Evolutionary conservation across 2,888 invertebrate genomes (phyloP).

Genomic region (Tachystola acroxantha): DNA sequence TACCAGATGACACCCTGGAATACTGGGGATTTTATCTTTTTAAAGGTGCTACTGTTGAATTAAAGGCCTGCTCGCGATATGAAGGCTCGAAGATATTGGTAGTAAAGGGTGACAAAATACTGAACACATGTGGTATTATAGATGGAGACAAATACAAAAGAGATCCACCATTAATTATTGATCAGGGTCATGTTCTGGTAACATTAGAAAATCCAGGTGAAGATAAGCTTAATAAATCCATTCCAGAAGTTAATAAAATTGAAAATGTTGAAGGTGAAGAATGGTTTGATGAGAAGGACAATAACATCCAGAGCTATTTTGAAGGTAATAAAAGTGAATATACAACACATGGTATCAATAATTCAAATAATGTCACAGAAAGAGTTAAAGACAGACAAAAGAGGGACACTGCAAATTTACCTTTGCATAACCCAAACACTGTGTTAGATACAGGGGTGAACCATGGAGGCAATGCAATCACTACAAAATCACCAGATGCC

Average conservation of each 20-base stretch:
- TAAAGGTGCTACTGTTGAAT: slow-evolving; percentile 85
- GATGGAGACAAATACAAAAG: slow-evolving; percentile 83
- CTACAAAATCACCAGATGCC: slow-evolving; percentile 70
- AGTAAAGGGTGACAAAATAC: slow-evolving; percentile 86
- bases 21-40: slow-evolving; percentile 93
- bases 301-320: neutral
- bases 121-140: slow-evolving; percentile 87
- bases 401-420: slow-evolving; percentile 43
- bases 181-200: slow-evolving; percentile 75
- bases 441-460: slow-evolving; percentile 85
- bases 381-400: slow-evolving; percentile 26
- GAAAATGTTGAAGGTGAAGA: slow-evolving; percentile 10
- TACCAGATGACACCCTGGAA: slow-evolving; percentile 91
- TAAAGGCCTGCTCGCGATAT: slow-evolving; percentile 89
- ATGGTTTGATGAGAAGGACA: slow-evolving; percentile 9
- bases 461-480: slow-evolving; percentile 85
- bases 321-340: neutral
- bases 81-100: slow-evolving; percentile 89
- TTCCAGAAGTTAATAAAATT: slow-evolving; percentile 6
- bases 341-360: slow-evolving; percentile 3
- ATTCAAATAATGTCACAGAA: slow-evolving; percentile 8
- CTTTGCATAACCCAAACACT: slow-evolving; percentile 65
- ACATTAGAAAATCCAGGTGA: slow-evolving; percentile 54
- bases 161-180: slow-evolving; percentile 77
- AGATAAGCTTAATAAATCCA: slow-evolving; percentile 19